Base-by-base conservation (phyloP, 2,797 vertebrate species). In the Vultur gryphus region DNA sequence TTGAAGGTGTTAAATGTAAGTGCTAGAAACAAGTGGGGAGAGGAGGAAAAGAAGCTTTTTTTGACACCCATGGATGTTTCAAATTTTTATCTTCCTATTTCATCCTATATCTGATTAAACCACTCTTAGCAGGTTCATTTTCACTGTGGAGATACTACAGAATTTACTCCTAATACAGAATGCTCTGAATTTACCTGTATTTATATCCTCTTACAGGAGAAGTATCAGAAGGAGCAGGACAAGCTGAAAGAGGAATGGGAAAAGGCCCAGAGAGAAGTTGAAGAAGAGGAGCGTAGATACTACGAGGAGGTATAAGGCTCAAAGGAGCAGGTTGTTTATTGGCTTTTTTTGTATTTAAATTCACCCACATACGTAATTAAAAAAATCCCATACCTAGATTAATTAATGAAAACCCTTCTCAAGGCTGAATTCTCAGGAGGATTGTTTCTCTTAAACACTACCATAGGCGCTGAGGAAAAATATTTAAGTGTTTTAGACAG, bases 211-310 rank as follows among this genome's bases (percentile, higher is more conserved):
- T 1, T 84, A 78, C 98, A 99, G 99, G 99, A 99, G 95, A 99
- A 98, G 96, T 99, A 99, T 97, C 98, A 97, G 94, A 98, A 98
- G 52, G 99, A 99, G 96, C 99, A 99, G 98, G 98, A 99, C 98
- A 99, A 99, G 97, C 98, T 99, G 95, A 99, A 99, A 97, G 98
- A 99, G 94, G 99, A 99, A 95, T 99, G 99, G 99, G 99, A 99
- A 97, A 99, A 98, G 62, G 99, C 99, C 11, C 99, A 99, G 96
- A 99, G 98, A 96, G 99, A 99, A 96, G 99, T 99, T 92, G 99
- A 99, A 75, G 99, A 99, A 92, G 99, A 99, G 94, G 99, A 99
- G 62, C 99, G 98, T 93, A 99, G 98, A 98, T 99, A 99, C 97
- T 99, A 99, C 2, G 99, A 99, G 96, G 99, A 99, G 99, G 99